A percentile compares a stretch with the other conserved stretches of the same genome.
phyloP scores from a whole-genome alignment of 2,113 vertebrate species.

The Leptodactylus fuscus region DNA sequence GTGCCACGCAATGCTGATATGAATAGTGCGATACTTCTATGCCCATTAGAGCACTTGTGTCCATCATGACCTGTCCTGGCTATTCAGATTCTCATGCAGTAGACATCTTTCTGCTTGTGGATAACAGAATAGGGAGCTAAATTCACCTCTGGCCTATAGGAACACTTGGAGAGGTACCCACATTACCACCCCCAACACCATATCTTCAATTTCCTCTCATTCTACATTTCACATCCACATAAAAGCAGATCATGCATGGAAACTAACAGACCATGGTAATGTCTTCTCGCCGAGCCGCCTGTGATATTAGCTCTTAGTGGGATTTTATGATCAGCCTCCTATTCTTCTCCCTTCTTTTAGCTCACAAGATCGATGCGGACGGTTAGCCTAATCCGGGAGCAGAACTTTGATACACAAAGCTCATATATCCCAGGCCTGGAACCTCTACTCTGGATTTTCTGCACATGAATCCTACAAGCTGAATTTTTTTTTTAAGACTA shows the following conservation, averaged over 20 bases:
- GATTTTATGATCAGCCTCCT: background rate
- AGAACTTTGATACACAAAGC: fast-evolving
- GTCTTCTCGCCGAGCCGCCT: background rate
- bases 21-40: background rate
- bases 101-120: background rate
- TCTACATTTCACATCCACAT: background rate
- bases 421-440: slow-evolving; percentile 51
- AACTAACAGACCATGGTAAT: slow-evolving; percentile 21
- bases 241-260: background rate
- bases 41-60: no score
- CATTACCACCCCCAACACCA: background rate
- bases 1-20: no score
- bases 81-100: background rate
- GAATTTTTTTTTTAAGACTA: slow-evolving; percentile 69
- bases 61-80: background rate
- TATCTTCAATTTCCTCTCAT: background rate
- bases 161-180: background rate
- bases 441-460: slow-evolving; percentile 61
- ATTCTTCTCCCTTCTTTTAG: slow-evolving; percentile 68
- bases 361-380: slow-evolving; percentile 95
- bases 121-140: background rate
- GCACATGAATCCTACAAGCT: slow-evolving; percentile 62
- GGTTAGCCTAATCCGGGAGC: slow-evolving; percentile 75
- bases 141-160: background rate
- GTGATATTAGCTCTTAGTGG: background rate